phyloP scores from a whole-genome alignment of 2,888 invertebrate species.

The Reticulitermes lucifugus region DNA sequence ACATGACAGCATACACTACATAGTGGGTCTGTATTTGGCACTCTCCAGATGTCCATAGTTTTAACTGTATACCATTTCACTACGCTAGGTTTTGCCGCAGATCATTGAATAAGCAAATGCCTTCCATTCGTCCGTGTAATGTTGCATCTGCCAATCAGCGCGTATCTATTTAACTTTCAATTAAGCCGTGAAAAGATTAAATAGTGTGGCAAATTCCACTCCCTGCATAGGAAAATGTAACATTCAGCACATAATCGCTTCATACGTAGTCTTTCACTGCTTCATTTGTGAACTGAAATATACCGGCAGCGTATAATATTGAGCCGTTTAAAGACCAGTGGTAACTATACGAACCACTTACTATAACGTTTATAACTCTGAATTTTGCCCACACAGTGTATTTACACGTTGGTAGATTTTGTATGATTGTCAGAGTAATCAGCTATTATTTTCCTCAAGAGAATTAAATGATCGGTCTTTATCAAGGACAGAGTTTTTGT shows the following conservation, averaged over 20 bases:
- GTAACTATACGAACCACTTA: too few relatives aligned
- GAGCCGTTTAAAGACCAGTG: too few relatives aligned
- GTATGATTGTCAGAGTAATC: too few relatives aligned
- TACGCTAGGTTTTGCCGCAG: not conserved
- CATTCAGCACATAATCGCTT: not conserved
- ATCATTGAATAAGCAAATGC: not conserved
- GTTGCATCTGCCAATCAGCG: not conserved
- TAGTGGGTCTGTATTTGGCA: not conserved
- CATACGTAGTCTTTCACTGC: too few relatives aligned
- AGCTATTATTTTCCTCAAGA: too few relatives aligned
- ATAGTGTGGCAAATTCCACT: not conserved
- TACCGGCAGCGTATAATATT: too few relatives aligned
- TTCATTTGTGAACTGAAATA: too few relatives aligned
- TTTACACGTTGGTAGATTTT: too few relatives aligned
- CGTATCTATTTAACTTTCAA: constrained; percentile 8
- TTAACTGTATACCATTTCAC: constrained; percentile 20
- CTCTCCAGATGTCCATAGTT: not conserved
- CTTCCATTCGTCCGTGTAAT: not conserved
- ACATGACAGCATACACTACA: not conserved
- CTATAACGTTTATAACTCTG: too few relatives aligned
- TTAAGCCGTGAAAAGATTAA: constrained; percentile 7
- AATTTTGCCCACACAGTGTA: too few relatives aligned
- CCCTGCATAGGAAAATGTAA: not conserved
- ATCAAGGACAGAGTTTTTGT: too few relatives aligned
- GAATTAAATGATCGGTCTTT: too few relatives aligned